phyloP scores from a whole-genome alignment of 1,140 invertebrate genomes.

The Sarcophaga peregrina region DNA sequence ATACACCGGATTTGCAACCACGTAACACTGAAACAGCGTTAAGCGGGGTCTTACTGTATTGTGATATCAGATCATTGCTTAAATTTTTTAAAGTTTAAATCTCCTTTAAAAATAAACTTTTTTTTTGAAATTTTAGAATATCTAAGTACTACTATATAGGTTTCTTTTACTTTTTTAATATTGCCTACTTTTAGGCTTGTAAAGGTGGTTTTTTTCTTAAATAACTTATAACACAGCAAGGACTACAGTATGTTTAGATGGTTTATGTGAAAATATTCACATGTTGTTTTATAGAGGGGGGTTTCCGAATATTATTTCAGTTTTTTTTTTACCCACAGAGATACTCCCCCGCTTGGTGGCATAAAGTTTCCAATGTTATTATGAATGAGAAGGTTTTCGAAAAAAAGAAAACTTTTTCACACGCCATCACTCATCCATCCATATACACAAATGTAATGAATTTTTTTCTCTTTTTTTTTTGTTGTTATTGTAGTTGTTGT shows the following conservation, averaged over 20 bases:
- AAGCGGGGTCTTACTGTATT: too few relatives aligned
- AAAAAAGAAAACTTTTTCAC: conserved; percentile 29
- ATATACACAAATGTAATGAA: background rate
- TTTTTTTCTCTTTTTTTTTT: background rate
- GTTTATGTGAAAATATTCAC: conserved; percentile 28
- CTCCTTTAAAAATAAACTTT: too few relatives aligned
- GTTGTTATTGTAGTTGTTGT: background rate
- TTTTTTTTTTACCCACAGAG: background rate
- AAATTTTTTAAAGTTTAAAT: too few relatives aligned
- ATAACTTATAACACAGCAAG: background rate
- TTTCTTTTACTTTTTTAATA: background rate
- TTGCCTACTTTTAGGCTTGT: conserved; percentile 4
- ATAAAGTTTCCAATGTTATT: background rate
- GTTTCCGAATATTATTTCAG: background rate
- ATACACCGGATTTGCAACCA: too few relatives aligned
- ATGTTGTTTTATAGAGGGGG: conserved; percentile 14
- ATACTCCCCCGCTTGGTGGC: background rate
- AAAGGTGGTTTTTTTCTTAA: background rate
- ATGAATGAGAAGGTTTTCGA: background rate
- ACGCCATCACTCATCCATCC: conserved; percentile 15
- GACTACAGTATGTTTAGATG: background rate
- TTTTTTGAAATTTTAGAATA: too few relatives aligned
- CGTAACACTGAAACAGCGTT: too few relatives aligned
- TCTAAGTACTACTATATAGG: too few relatives aligned
- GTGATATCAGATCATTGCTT: too few relatives aligned